Percentiles rank a stretch among this genome's conserved stretches.
These are phyloP conservation scores for Hippopotamyrus pictus DNA, from an alignment of 2,797 vertebrate species.

Conservation along the genomic window DNA sequence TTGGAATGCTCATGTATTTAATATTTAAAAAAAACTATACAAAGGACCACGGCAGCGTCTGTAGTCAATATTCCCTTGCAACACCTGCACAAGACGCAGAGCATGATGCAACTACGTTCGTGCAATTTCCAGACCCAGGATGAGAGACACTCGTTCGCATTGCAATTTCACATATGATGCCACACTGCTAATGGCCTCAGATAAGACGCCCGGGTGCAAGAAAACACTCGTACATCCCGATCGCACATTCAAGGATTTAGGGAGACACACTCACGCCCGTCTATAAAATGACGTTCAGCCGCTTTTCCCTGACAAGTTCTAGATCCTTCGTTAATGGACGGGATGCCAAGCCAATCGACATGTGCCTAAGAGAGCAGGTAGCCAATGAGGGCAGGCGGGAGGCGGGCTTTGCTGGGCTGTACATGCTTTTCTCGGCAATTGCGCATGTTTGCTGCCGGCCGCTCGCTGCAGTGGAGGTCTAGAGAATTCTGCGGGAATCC, in stretches of 20 bases:
- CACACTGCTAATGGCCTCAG: neutral
- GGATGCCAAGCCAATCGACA: conserved; percentile 46
- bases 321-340: conserved; percentile 60
- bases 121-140: neutral
- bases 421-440: conserved; percentile 26
- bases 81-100: neutral
- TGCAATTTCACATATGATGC: neutral
- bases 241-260: neutral
- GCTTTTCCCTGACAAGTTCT: conserved; percentile 44
- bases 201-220: neutral
- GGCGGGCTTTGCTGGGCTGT: conserved; percentile 45
- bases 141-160: neutral
- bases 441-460: conserved; percentile 46
- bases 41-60: neutral
- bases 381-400: conserved; percentile 44
- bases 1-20: neutral
- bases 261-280: neutral
- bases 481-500: conserved; percentile 57
- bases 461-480: conserved; percentile 43
- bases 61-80: neutral
- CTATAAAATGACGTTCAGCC: neutral
- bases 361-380: neutral
- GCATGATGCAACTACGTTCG: neutral
- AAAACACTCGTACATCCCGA: neutral
- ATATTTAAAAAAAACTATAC: neutral